phyloP scores from a whole-genome alignment of 2,797 vertebrate species.

The Hyperoplus immaculatus region DNA sequence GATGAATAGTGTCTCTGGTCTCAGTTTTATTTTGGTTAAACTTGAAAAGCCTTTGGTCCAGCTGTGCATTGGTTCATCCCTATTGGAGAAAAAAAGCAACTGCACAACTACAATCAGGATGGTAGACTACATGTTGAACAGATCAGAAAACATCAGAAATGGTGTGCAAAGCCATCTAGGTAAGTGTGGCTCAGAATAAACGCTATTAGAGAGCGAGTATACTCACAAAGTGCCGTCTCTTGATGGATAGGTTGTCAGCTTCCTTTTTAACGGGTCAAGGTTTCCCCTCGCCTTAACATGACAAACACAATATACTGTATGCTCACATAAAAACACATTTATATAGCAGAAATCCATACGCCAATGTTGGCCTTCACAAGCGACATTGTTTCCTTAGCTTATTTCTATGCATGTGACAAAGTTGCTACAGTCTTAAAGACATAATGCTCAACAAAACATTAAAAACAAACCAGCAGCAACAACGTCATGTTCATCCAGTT shows the following conservation, averaged over 20 bases:
- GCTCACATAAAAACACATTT: slow-evolving; percentile 61
- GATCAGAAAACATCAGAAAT: slow-evolving; percentile 23
- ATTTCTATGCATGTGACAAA: slow-evolving; percentile 39
- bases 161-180: slow-evolving; percentile 24
- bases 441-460: slow-evolving; percentile 47
- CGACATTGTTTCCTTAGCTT: slow-evolving; percentile 60
- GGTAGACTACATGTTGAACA: slow-evolving; percentile 9
- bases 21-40: slow-evolving; percentile 8
- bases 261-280: slow-evolving; percentile 80
- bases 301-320: slow-evolving; percentile 65
- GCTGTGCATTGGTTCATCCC: slow-evolving; percentile 32
- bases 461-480: slow-evolving; percentile 2
- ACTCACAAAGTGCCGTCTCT: slow-evolving; percentile 74
- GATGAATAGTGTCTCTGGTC: background rate
- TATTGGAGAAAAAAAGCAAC: slow-evolving; percentile 27
- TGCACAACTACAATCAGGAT: slow-evolving; percentile 12
- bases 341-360: slow-evolving; percentile 46
- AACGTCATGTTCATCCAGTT: slow-evolving; percentile 21
- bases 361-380: slow-evolving; percentile 48
- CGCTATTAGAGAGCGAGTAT: slow-evolving; percentile 80
- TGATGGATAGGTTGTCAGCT: slow-evolving; percentile 73
- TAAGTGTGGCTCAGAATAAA: slow-evolving; percentile 64
- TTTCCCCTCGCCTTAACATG: slow-evolving; percentile 65
- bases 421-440: slow-evolving; percentile 29
- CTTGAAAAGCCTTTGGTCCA: background rate